A percentile compares a stretch with the other conserved stretches of the same genome.
Evolutionary conservation across 2,888 invertebrate species (phyloP).

Genomic region (Meteorus colon): DNA sequence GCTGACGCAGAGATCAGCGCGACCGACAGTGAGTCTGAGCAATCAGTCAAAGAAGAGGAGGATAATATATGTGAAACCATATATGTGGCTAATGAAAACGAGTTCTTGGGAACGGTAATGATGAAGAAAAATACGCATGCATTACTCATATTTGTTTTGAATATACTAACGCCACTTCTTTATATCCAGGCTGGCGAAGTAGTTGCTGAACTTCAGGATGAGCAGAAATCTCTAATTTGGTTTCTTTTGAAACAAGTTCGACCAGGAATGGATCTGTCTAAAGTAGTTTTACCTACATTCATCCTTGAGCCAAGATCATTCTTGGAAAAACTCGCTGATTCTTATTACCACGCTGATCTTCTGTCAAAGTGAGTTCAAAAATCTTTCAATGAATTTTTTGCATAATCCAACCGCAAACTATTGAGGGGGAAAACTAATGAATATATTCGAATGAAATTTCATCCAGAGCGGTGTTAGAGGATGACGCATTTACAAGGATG

Average conservation of each 20-base stretch:
- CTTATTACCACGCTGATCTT: slow-evolving; percentile 95
- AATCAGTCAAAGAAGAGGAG: slow-evolving; percentile 75
- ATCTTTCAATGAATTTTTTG: background rate
- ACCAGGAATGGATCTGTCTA: slow-evolving; percentile 96
- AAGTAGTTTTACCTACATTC: slow-evolving; percentile 94
- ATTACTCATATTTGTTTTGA: slow-evolving; percentile 5
- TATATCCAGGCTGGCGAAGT: slow-evolving; percentile 82
- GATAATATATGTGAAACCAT: slow-evolving; percentile 70
- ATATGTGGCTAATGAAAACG: slow-evolving; percentile 75
- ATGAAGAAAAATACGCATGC: background rate
- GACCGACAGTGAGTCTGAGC: slow-evolving; percentile 80
- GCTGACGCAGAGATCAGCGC: slow-evolving; percentile 75
- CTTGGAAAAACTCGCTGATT: slow-evolving; percentile 93
- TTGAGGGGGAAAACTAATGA: background rate
- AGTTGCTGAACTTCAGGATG: slow-evolving; percentile 93
- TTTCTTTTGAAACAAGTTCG: slow-evolving; percentile 94
- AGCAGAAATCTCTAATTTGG: slow-evolving; percentile 96
- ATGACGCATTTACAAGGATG: slow-evolving; percentile 93
- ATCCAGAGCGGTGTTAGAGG: slow-evolving; percentile 81
- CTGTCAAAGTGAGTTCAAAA: slow-evolving; percentile 81
- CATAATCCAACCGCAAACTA: background rate
- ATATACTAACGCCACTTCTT: slow-evolving; percentile 42
- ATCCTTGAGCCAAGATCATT: slow-evolving; percentile 95
- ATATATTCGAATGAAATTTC: background rate
- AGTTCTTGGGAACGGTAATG: slow-evolving; percentile 76